Evolutionary conservation across 2,797 vertebrate genomes (phyloP).

Genomic region (Propithecus perrieri): DNA sequence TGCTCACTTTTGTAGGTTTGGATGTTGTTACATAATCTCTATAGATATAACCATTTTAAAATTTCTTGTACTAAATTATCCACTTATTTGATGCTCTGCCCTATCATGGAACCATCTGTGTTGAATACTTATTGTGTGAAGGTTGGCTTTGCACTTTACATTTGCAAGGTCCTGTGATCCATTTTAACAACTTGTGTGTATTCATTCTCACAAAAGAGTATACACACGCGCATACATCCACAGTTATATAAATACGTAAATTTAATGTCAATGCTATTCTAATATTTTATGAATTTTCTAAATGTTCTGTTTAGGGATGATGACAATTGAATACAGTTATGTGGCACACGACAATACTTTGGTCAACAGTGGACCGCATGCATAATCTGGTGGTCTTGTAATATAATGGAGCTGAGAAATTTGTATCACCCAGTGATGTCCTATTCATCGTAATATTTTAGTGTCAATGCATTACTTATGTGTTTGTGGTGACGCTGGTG

Average conservation of each 20-base stretch:
- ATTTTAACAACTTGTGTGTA: not conserved
- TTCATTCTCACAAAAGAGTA: not conserved
- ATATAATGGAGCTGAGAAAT: not conserved
- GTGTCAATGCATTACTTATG: not conserved
- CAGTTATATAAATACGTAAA: not conserved
- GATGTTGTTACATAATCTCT: not conserved
- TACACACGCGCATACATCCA: not conserved
- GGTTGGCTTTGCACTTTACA: not conserved
- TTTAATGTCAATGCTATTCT: not conserved
- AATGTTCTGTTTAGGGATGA: not conserved
- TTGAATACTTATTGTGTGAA: not conserved
- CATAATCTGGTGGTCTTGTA: not conserved
- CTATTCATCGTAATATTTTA: not conserved
- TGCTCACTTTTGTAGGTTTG: not conserved
- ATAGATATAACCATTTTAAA: not conserved
- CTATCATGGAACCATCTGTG: not conserved
- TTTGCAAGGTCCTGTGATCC: not conserved
- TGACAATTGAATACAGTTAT: not conserved
- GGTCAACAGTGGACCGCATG: too few species aligned
- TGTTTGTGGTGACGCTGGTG: not conserved
- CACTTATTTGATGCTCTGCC: not conserved
- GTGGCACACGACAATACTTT: not conserved
- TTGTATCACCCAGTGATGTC: not conserved
- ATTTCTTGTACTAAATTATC: not conserved
- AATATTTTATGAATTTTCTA: not conserved